Percentiles rank a stretch among this genome's conserved stretches.
Evolutionary conservation across 2,888 invertebrate species (phyloP).

Genomic region (Tetranychus piercei): DNA sequence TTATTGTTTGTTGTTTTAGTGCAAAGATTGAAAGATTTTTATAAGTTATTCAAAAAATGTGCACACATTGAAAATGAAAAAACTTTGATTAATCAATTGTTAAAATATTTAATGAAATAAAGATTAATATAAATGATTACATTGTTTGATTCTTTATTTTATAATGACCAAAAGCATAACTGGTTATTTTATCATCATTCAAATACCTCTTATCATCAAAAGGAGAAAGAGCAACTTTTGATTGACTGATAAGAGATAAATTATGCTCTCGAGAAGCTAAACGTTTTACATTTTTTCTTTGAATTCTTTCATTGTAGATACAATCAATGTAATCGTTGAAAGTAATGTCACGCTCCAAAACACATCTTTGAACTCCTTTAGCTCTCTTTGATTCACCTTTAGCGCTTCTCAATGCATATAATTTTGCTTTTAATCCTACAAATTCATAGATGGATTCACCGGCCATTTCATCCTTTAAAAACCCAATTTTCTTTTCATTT

Average conservation of each 20-base stretch:
- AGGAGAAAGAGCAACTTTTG: background rate
- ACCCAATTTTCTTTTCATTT: conserved; percentile 29
- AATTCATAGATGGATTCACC: conserved; percentile 28
- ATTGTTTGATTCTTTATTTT: background rate
- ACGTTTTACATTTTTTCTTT: too few relatives aligned
- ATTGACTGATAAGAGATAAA: background rate
- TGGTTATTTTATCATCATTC: background rate
- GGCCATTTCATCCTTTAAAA: conserved; percentile 30
- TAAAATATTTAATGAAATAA: background rate
- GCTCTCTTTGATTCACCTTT: background rate
- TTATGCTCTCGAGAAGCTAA: background rate
- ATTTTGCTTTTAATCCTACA: conserved; percentile 25
- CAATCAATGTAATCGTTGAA: background rate
- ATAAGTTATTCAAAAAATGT: background rate
- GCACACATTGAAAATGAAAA: background rate
- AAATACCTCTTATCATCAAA: background rate
- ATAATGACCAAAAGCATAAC: background rate
- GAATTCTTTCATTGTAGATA: background rate
- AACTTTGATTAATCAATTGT: background rate
- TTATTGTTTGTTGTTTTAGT: background rate
- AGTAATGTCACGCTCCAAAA: background rate
- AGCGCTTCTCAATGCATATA: conserved; percentile 7
- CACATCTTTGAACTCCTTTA: background rate
- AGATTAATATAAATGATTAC: too few relatives aligned
- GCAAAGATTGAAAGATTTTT: background rate